Evolutionary conservation across 2,113 vertebrate genomes (phyloP), one percentile per base, ranked within the genome.

Genomic region (Plotosus lineatus): DNA sequence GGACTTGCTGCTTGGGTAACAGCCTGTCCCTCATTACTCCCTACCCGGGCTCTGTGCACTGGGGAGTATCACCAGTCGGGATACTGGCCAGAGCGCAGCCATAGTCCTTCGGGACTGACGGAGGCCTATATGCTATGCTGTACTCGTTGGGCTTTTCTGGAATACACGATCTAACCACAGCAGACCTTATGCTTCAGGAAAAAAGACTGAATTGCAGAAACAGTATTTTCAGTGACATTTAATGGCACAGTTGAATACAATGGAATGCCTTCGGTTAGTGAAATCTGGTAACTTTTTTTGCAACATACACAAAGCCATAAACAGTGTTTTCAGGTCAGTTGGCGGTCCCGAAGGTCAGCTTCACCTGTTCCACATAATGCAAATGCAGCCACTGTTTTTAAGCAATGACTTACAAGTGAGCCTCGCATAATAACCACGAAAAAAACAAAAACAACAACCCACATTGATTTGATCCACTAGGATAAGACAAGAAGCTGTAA

Each of bases 231-330:
- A 85, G 69, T 72, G 61, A 82, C 69, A 77, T 55, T 44, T 14
- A 86, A 90, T 92, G 92, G 91, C 92, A 92, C 86, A 73, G 72
- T 76, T 68, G 28, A 84, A 86, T 55, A 82, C 66, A 40, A 77
- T 19, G 38, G 76, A 83, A 87, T 44, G 7, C 15, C 80, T 79
- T 82, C 42, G 50, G 11, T 81, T 23, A 8, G 38, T 46, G 26
- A 73, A 73, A 28, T 71, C 42, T 48, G 44, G 44, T 31, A 50
- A 33, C 38, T 65, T 15, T 19, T 50, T 7, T 33, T 33, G 23
- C 58, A 42, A 65, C 26, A 48, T 23, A 48, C 5, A 60, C 12
- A 42, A 21, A 48, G 26, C 15, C 31, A 33, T 33, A 11, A 23
- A 36, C 19, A 26, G 14, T 0, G 36, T 36, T 11, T 38, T 61